phyloP scores from a whole-genome alignment of 2,797 vertebrate species.

The Amblyraja radiata region DNA sequence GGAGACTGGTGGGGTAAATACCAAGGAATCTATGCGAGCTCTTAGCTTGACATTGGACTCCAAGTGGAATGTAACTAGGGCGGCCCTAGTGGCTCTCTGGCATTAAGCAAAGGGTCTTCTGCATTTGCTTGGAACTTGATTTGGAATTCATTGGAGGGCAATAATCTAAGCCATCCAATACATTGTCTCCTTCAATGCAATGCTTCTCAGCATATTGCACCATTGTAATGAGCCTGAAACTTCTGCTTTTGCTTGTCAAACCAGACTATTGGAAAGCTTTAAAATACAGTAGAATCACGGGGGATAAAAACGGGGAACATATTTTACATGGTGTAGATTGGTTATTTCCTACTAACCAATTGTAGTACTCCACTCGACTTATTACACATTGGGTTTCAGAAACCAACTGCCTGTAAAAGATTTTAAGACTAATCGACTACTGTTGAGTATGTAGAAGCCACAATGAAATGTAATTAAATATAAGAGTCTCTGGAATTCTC shows the following conservation, averaged over 20 bases:
- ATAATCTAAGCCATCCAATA: neutral
- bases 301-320: neutral
- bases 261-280: neutral
- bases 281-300: neutral
- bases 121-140: too few species aligned
- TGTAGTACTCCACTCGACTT: too few species aligned
- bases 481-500: neutral
- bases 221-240: neutral
- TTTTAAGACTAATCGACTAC: neutral
- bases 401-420: neutral
- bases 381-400: neutral
- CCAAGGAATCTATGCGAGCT: too few species aligned
- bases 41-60: too few species aligned
- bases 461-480: neutral
- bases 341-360: too few species aligned
- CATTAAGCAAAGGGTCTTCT: too few species aligned
- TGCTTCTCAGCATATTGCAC: neutral
- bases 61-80: too few species aligned
- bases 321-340: neutral
- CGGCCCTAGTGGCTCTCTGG: too few species aligned
- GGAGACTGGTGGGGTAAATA: too few species aligned
- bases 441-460: neutral
- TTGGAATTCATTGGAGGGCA: too few species aligned
- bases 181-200: neutral
- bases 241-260: neutral